phyloP scores from a whole-genome alignment of 2,113 vertebrate species.

The Podiceps cristatus region DNA sequence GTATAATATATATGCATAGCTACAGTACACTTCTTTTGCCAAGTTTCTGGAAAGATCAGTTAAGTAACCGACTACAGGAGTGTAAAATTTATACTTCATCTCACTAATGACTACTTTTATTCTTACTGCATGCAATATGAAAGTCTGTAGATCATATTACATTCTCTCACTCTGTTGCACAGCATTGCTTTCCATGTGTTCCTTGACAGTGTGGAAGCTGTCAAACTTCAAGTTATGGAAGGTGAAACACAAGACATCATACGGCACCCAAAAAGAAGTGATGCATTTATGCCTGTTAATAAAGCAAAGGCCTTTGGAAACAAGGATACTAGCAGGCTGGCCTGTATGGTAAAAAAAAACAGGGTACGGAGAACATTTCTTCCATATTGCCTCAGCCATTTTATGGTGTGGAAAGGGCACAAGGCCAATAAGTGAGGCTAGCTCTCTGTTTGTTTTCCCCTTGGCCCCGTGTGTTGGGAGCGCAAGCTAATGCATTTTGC shows the following conservation, averaged over 20 bases:
- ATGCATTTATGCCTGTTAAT: background rate
- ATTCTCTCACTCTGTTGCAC: background rate
- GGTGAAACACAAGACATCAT: background rate
- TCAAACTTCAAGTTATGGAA: background rate
- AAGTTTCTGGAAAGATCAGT: constrained; percentile 53
- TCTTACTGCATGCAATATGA: background rate
- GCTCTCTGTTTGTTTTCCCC: background rate
- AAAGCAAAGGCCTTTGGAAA: background rate
- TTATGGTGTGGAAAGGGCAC: constrained; percentile 13
- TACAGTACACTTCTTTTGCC: constrained; percentile 6
- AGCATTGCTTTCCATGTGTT: background rate
- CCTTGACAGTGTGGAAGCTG: background rate
- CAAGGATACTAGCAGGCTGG: background rate
- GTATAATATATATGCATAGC: constrained; percentile 44
- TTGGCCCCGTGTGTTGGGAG: background rate
- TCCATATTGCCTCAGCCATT: background rate
- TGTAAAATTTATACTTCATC: constrained; percentile 39
- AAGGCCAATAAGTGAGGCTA: background rate
- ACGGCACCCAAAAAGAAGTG: background rate
- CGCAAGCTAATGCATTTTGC: constrained; percentile 37
- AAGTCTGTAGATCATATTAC: background rate
- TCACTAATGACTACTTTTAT: constrained; percentile 4
- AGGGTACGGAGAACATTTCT: constrained; percentile 9
- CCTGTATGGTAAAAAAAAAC: too few relatives aligned
- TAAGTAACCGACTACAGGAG: constrained; percentile 21